phyloP scores from a whole-genome alignment of 2,113 vertebrate genomes.

The Bagarius yarrelli region DNA sequence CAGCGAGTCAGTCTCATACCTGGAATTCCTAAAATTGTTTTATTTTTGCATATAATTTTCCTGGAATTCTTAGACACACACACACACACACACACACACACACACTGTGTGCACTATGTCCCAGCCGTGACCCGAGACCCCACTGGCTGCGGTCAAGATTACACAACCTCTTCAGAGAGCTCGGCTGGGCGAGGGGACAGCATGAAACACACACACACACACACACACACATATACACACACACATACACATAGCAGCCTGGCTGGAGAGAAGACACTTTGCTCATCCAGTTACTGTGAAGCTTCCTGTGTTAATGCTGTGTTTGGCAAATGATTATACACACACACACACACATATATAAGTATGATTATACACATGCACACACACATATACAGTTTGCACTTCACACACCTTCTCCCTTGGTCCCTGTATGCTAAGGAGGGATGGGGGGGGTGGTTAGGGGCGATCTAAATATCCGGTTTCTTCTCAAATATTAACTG shows the following conservation, averaged over 20 bases:
- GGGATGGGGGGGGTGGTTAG: too few relatives aligned
- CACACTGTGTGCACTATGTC: constrained; percentile 51
- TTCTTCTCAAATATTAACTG: constrained; percentile 11
- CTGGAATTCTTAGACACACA: neutral
- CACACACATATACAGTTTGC: neutral
- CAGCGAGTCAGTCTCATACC: neutral
- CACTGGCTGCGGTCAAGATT: constrained; percentile 69
- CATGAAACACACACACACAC: constrained; percentile 57
- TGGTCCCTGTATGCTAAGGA: neutral
- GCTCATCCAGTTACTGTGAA: constrained; percentile 70
- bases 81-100: constrained; percentile 6
- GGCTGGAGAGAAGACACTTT: constrained; percentile 67
- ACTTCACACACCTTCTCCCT: neutral
- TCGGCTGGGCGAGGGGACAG: constrained; percentile 49
- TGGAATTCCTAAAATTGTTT: constrained; percentile 14
- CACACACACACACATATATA: constrained; percentile 54
- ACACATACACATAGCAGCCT: constrained; percentile 52
- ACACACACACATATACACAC: constrained; percentile 23
- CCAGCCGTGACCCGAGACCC: constrained; percentile 67
- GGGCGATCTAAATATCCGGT: neutral
- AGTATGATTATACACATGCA: constrained; percentile 6
- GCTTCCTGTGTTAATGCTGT: constrained; percentile 71
- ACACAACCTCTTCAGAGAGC: constrained; percentile 66
- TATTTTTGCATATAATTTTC: constrained; percentile 43
- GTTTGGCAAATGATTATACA: constrained; percentile 72